Conservation (phyloP, 2,888 invertebrate genomes). For the Seladonia tumulorum region DNA sequence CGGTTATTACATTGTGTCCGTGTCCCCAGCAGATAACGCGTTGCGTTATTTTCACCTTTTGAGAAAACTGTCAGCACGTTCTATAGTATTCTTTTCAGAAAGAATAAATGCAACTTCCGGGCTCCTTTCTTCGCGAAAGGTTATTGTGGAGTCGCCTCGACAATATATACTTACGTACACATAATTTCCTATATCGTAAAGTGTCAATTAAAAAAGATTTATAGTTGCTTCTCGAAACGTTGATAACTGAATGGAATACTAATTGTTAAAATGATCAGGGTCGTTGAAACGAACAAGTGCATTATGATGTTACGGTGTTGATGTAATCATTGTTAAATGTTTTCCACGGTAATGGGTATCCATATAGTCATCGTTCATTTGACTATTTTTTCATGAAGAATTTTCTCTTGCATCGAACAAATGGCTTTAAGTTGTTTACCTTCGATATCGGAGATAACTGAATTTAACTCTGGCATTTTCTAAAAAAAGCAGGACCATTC, state of each 20-base stretch:
- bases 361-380: not conserved
- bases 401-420: not conserved
- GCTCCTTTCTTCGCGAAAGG: not conserved
- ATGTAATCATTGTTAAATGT: not conserved
- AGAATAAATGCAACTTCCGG: constrained; percentile 19
- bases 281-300: not conserved
- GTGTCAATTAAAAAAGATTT: constrained; percentile 1
- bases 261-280: not conserved
- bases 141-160: not conserved
- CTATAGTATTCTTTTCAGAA: not conserved
- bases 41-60: constrained; percentile 19
- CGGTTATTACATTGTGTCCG: constrained; percentile 7
- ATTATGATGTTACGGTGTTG: not conserved
- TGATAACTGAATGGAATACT: constrained; percentile 8
- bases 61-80: constrained; percentile 25
- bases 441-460: not conserved
- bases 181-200: constrained; percentile 1
- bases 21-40: constrained; percentile 7
- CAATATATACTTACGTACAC: constrained; percentile 9
- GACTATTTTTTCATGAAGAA: not conserved
- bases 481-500: not conserved
- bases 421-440: too few relatives aligned
- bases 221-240: not conserved
- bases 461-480: not conserved
- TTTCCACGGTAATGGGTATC: not conserved